Base-by-base conservation (phyloP, 2,797 vertebrate species). In the Onychomys leucogaster region DNA sequence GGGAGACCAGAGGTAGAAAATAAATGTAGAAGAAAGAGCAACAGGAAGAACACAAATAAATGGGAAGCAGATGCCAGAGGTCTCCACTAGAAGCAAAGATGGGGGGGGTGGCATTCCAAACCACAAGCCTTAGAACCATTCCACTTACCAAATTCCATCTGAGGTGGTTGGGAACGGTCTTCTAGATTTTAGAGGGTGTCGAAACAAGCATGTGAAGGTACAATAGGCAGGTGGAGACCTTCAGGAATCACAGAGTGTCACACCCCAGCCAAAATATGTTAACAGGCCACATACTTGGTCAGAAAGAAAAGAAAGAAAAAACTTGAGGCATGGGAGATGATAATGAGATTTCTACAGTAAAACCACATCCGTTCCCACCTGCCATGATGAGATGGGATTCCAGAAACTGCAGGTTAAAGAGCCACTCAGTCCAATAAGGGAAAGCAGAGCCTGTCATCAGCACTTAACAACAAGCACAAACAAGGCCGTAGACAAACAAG, bases 401-500 rank as follows among this genome's bases (percentile, higher is more conserved):
- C 57, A 86, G 52, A 69, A 83, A 83, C n/a, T 16, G 43, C 61
- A 88, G 52, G 49, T 65, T 76, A 46, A 89, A 75, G 13, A 71
- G 12, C 34, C 65, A 63, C 10, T 77, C 43, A 21, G 37, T 17
- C 59, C 41, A 25, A 29, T 92, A 43, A 61, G 19, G 29, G 71
- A 90, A 84, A 59, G 10, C 16, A 81, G 86, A 82, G 25, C 13
- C 80, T 77, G 37, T 81, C 80, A 27, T 19, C 32, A 41, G 37
- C 55, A 90, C 65, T 90, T 84, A 91, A 96, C 32, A 32, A 65
- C 85, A 88, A 71, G 23, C 17, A 1, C 2, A 4, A 96, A 80
- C 55, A 84, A 93, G 65, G 52, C 25, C 94, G 65, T 63, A 96
- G 75, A 93, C 32, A 86, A 91, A 89, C 52, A 89, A 43, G 37